Conservation (phyloP, 2,797 vertebrate genomes). For the Gymnopithys bicolor region DNA sequence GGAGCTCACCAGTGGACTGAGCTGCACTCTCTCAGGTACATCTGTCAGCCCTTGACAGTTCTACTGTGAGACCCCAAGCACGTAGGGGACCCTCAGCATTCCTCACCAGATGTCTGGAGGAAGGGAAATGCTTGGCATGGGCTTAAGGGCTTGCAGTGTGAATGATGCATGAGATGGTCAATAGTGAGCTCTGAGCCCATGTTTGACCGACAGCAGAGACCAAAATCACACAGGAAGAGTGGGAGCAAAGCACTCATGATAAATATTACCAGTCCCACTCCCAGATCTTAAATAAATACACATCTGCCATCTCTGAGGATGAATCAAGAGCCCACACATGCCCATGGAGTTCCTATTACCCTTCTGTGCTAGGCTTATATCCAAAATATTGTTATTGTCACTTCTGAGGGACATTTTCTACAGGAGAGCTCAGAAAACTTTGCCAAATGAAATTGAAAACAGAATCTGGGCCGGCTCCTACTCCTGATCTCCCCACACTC, state of each 20-base stretch:
- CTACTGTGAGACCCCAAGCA: accelerated
- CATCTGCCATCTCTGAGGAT: constrained; percentile 43
- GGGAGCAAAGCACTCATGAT: constrained; percentile 3
- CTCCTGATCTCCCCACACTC: not conserved
- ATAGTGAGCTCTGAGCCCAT: accelerated
- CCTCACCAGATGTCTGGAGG: not conserved
- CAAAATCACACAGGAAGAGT: not conserved
- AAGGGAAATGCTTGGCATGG: accelerated
- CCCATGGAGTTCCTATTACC: constrained; percentile 39
- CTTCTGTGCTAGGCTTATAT: constrained; percentile 48
- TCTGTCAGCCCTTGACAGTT: not conserved
- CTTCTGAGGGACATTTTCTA: constrained; percentile 18
- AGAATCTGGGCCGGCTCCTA: not conserved
- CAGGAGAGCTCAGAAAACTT: not conserved
- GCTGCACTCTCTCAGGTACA: not conserved
- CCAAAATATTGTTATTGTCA: constrained; percentile 59
- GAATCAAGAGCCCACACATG: constrained; percentile 52
- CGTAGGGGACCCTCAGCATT: not conserved
- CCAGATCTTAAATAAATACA: constrained; percentile 29
- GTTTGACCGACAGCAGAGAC: not conserved
- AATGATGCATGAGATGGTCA: not conserved
- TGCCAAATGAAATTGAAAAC: not conserved
- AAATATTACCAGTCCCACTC: constrained; percentile 28
- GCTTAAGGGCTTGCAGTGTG: not conserved
- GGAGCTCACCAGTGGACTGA: not conserved